A percentile compares a stretch with the other conserved stretches of the same genome.
phyloP scores from a whole-genome alignment of 2,797 vertebrate genomes.

The Coccyzus lansbergi region DNA sequence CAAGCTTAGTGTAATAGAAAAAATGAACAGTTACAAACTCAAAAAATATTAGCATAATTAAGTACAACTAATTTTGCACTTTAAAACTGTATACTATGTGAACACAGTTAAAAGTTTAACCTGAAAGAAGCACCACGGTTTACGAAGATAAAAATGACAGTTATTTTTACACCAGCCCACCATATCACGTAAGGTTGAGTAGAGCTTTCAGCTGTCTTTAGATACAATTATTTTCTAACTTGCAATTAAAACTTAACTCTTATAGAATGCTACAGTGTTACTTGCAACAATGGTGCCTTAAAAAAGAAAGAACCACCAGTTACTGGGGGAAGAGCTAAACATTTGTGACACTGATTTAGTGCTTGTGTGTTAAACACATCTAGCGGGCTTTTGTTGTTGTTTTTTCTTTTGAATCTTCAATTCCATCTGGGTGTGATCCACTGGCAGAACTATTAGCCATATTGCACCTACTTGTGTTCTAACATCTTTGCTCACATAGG shows the following conservation, averaged over 20 bases:
- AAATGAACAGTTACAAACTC: no score
- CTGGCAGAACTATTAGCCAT: not conserved
- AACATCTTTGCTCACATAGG: not conserved
- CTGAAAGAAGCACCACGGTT: no score
- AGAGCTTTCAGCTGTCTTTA: not conserved
- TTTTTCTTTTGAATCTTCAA: not conserved
- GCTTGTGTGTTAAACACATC: not conserved
- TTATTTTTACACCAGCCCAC: no score
- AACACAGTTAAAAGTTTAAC: no score
- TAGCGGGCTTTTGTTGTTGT: not conserved
- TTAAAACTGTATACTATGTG: no score
- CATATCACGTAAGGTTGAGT: not conserved
- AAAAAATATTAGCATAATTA: no score
- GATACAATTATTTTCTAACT: not conserved
- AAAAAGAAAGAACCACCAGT: not conserved
- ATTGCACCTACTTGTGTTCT: not conserved
- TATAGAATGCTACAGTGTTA: not conserved
- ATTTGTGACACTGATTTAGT: not conserved
- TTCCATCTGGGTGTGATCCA: not conserved
- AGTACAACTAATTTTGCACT: no score
- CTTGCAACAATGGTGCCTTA: not conserved
- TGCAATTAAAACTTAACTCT: not conserved
- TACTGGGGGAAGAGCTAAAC: accelerated
- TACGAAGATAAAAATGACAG: no score
- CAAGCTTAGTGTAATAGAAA: no score